These are phyloP conservation scores for Periplaneta americana DNA, from an alignment of 1,140 invertebrate genomes.

Conservation along the genomic window DNA sequence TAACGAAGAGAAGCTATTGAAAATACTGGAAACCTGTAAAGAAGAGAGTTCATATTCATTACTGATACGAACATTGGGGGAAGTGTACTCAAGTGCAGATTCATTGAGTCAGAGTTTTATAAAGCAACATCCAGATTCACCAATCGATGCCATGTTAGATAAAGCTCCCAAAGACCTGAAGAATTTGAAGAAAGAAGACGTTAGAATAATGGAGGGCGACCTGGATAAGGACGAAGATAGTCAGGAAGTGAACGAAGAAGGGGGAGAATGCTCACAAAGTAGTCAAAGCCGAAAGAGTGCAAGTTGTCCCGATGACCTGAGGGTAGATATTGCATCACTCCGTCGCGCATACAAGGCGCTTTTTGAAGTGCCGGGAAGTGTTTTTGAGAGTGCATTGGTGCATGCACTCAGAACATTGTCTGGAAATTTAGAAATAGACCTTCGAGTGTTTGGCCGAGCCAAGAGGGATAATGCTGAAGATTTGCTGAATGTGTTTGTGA, in stretches of 20 bases:
- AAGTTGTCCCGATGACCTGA: slow-evolving; percentile 40
- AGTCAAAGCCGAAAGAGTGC: neutral
- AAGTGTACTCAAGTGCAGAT: slow-evolving; percentile 66
- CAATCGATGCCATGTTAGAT: slow-evolving; percentile 42
- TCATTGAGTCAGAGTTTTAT: slow-evolving; percentile 64
- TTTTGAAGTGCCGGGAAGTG: slow-evolving; percentile 38
- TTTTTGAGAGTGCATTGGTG: slow-evolving; percentile 68
- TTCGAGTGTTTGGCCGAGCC: slow-evolving; percentile 51
- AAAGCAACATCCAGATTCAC: slow-evolving; percentile 39
- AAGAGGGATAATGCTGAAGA: slow-evolving; percentile 3
- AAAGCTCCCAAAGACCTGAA: slow-evolving; percentile 37
- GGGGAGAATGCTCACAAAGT: neutral
- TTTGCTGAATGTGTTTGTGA: slow-evolving; percentile 72
- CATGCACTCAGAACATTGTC: slow-evolving; percentile 70
- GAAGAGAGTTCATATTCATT: slow-evolving; percentile 53
- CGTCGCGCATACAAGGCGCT: slow-evolving; percentile 52
- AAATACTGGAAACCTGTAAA: slow-evolving; percentile 60
- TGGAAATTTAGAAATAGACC: slow-evolving; percentile 65
- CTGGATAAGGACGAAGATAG: slow-evolving; percentile 79
- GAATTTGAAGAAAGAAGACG: slow-evolving; percentile 57
- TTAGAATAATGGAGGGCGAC: slow-evolving; percentile 66
- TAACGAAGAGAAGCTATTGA: slow-evolving; percentile 57
- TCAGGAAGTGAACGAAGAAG: slow-evolving; percentile 22
- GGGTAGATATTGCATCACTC: slow-evolving; percentile 54
- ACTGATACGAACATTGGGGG: slow-evolving; percentile 60